Evolutionary conservation across 2,797 vertebrate species (phyloP).

Genomic region (Poecilia picta): DNA sequence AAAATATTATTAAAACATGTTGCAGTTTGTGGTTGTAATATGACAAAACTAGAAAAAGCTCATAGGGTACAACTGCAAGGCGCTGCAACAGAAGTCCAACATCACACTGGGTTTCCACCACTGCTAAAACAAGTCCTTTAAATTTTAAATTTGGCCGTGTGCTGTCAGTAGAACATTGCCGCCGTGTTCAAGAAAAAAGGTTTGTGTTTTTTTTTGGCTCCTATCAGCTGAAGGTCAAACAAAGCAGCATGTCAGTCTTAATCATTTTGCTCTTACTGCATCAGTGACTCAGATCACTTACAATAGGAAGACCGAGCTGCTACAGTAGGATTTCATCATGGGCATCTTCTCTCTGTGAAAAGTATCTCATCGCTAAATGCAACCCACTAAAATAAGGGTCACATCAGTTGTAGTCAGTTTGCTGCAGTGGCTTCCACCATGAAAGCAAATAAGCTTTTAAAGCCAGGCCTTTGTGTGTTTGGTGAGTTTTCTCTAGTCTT

Average conservation of each 20-base stretch:
- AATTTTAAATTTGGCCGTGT: neutral
- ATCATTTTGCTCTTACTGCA: conserved; percentile 55
- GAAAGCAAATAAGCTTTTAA: neutral
- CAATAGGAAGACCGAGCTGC: conserved; percentile 36
- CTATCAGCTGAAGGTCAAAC: conserved; percentile 66
- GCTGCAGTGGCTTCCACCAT: neutral
- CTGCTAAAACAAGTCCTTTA: no score
- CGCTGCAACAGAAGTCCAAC: no score
- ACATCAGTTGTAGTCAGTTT: neutral
- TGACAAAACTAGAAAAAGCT: neutral
- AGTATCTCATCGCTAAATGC: neutral
- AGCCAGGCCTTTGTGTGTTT: neutral
- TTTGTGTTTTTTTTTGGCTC: conserved; percentile 37
- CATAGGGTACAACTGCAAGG: neutral
- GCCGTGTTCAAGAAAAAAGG: conserved; percentile 29
- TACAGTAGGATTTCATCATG: conserved; percentile 22
- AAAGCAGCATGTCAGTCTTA: conserved; percentile 58
- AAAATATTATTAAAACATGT: neutral
- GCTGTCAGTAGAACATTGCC: conserved; percentile 21
- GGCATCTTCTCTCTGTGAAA: conserved; percentile 30
- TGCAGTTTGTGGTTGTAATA: neutral
- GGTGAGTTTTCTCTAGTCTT: neutral
- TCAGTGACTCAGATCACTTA: conserved; percentile 55
- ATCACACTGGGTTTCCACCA: no score
- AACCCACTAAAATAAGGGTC: conserved; percentile 22